Evolutionary conservation across 2,888 invertebrate genomes (phyloP).

Genomic region (Cryptus armator): DNA sequence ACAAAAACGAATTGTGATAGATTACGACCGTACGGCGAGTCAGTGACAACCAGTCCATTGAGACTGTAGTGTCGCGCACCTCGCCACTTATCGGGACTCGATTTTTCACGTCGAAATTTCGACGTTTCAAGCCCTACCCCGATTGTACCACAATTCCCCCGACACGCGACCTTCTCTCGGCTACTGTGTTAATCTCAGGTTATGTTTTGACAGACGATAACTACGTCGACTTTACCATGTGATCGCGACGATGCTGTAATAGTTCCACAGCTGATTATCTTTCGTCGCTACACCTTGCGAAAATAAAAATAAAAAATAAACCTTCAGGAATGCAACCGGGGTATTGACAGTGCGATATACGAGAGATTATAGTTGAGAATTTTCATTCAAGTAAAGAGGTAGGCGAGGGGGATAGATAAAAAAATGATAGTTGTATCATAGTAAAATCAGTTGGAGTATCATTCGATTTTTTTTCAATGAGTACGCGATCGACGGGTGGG

Average conservation of each 20-base stretch:
- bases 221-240: slow-evolving; percentile 26
- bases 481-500: too few relatives aligned
- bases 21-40: slow-evolving; percentile 22
- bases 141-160: background rate
- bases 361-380: too few relatives aligned
- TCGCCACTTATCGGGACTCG: background rate
- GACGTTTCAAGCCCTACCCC: slow-evolving; percentile 2
- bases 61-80: slow-evolving; percentile 16
- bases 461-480: too few relatives aligned
- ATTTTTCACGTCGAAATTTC: slow-evolving; percentile 1
- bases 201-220: slow-evolving; percentile 63
- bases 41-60: slow-evolving; percentile 11
- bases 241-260: slow-evolving; percentile 42
- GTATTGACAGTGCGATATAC: too few relatives aligned
- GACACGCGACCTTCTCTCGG: background rate
- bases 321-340: too few relatives aligned
- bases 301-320: too few relatives aligned
- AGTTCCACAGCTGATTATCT: background rate
- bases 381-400: too few relatives aligned
- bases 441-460: too few relatives aligned
- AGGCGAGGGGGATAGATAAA: too few relatives aligned
- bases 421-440: too few relatives aligned
- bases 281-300: too few relatives aligned
- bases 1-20: background rate
- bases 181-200: slow-evolving; percentile 12